phyloP scores from a whole-genome alignment of 2,888 invertebrate genomes.

The Lycia hirtaria region DNA sequence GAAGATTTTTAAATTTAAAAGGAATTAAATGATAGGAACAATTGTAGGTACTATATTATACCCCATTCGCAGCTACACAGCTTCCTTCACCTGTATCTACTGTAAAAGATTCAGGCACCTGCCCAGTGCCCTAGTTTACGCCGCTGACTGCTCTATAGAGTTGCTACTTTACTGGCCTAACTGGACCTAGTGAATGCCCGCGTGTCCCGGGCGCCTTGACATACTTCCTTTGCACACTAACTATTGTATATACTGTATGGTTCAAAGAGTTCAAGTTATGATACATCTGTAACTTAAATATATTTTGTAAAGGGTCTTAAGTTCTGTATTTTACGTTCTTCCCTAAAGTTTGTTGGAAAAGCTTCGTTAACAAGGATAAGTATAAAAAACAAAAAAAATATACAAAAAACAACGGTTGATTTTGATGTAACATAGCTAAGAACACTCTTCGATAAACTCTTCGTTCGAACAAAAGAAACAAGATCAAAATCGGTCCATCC shows the following conservation, averaged over 20 bases:
- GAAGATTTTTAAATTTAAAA: too few relatives aligned
- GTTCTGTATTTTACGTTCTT: background rate
- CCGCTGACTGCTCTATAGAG: constrained; percentile 9
- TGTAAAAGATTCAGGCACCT: constrained; percentile 12
- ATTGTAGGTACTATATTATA: background rate
- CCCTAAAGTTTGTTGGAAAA: background rate
- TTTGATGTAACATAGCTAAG: too few relatives aligned
- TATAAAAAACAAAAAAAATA: too few relatives aligned
- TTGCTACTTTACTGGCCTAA: background rate
- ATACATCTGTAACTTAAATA: constrained; percentile 24
- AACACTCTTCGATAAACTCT: too few relatives aligned
- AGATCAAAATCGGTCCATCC: too few relatives aligned
- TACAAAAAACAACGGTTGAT: too few relatives aligned
- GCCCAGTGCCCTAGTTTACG: constrained; percentile 15
- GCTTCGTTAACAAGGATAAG: too few relatives aligned
- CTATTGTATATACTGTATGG: constrained; percentile 26
- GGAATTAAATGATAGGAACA: too few relatives aligned
- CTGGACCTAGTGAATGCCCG: constrained; percentile 53
- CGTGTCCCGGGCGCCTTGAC: constrained; percentile 70
- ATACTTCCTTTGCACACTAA: constrained; percentile 47
- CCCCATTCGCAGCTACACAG: background rate
- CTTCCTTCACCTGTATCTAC: constrained; percentile 4
- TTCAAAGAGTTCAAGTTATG: constrained; percentile 26
- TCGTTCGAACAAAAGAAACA: too few relatives aligned
- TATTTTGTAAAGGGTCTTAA: background rate